These are phyloP conservation scores for Drosophila teissieri DNA, from an alignment of 1,140 invertebrate genomes.

Conservation along the genomic window DNA sequence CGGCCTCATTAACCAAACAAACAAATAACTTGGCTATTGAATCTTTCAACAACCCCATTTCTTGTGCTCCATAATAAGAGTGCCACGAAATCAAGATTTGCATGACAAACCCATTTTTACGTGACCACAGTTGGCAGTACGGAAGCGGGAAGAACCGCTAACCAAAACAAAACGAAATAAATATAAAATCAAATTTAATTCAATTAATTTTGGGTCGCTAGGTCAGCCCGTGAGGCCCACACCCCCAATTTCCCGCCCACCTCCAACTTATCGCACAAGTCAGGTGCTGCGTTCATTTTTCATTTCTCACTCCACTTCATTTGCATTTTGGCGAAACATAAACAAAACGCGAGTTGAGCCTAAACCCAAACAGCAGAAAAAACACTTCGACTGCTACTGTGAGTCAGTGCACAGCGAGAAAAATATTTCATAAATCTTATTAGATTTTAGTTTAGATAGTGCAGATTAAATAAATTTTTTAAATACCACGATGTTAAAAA, in stretches of 20 bases:
- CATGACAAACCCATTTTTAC: conserved; percentile 54
- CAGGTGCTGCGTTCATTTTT: conserved; percentile 73
- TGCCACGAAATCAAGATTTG: conserved; percentile 32
- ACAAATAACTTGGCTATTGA: conserved; percentile 23
- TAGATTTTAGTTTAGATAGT: too few relatives aligned
- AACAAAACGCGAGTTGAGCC: conserved; percentile 35
- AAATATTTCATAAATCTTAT: neutral
- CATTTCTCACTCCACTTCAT: conserved; percentile 67
- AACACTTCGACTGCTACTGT: conserved; percentile 21
- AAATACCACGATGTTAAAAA: too few relatives aligned
- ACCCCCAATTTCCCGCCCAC: neutral
- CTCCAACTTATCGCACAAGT: conserved; percentile 35
- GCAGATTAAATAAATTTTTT: too few relatives aligned
- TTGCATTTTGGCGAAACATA: conserved; percentile 69
- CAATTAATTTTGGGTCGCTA: conserved; percentile 78
- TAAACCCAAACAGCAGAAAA: conserved; percentile 41
- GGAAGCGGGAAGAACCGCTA: conserved; percentile 37
- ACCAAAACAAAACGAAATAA: conserved; percentile 52
- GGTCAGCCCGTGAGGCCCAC: conserved; percentile 39
- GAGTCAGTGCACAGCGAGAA: neutral
- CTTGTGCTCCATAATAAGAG: conserved; percentile 18
- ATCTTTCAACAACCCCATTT: conserved; percentile 24
- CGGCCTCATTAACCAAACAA: conserved; percentile 49
- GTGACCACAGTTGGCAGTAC: conserved; percentile 32
- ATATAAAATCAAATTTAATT: conserved; percentile 69